Evolutionary conservation across 92 coral and sea anemone genomes (phyloP).

Genomic region (Scolanthus callimorphus): DNA sequence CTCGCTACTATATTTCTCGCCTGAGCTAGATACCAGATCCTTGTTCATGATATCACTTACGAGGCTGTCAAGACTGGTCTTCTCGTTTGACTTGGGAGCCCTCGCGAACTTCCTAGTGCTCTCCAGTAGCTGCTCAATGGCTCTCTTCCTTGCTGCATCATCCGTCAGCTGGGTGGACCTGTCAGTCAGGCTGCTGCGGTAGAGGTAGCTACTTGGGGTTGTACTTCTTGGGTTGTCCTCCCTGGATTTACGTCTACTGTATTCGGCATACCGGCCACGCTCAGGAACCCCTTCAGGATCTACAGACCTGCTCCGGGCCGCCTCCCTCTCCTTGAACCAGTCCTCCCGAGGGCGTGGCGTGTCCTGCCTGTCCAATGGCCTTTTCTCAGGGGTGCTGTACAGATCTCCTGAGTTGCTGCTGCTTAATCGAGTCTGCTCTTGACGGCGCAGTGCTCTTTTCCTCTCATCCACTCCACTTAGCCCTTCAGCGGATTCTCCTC

Average conservation of each 20-base stretch:
- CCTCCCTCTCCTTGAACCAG: neutral
- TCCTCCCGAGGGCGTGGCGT: neutral
- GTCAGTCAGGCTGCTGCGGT: neutral
- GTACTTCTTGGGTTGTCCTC: neutral
- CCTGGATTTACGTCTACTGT: neutral
- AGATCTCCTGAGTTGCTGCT: neutral
- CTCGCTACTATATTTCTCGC: too few species aligned
- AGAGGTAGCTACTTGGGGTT: neutral
- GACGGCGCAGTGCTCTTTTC: neutral
- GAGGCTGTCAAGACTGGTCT: neutral
- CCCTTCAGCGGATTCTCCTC: neutral
- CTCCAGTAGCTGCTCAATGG: conserved; percentile 18
- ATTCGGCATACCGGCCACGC: too few species aligned
- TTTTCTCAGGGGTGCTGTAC: neutral
- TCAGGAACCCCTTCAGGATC: neutral
- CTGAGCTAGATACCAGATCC: too few species aligned
- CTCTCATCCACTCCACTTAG: neutral
- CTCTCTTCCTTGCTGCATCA: conserved; percentile 7
- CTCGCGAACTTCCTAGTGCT: conserved; percentile 15
- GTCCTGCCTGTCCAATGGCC: neutral
- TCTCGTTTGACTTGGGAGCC: neutral
- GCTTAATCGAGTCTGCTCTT: neutral
- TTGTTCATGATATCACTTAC: neutral
- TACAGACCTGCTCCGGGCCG: neutral
- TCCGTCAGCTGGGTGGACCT: conserved; percentile 6